phyloP scores from a whole-genome alignment of 1,140 invertebrate species.

The Nymphalis io region DNA sequence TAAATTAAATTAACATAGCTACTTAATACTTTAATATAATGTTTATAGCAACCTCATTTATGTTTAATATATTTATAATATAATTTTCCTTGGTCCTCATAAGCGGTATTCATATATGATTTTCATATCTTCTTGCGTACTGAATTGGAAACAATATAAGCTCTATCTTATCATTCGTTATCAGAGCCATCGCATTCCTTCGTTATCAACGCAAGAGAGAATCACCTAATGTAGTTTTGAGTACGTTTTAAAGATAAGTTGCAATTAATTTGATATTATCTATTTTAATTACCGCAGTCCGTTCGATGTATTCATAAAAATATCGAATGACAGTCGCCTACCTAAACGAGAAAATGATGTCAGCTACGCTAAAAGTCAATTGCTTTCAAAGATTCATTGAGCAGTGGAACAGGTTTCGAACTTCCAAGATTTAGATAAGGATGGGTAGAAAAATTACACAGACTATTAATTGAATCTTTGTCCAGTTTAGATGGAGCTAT shows the following conservation, averaged over 20 bases:
- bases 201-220: conserved; percentile 52
- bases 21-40: background rate
- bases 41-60: background rate
- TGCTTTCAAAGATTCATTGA: conserved; percentile 34
- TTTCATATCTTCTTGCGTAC: conserved; percentile 46
- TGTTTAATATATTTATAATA: background rate
- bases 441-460: conserved; percentile 33
- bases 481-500: conserved; percentile 22
- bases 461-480: conserved; percentile 27
- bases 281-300: conserved; percentile 49
- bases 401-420: conserved; percentile 26
- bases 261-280: conserved; percentile 57
- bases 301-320: conserved; percentile 25
- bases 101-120: conserved; percentile 36
- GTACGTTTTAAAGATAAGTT: conserved; percentile 60
- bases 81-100: conserved; percentile 19
- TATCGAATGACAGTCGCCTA: conserved; percentile 20
- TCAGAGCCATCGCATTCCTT: conserved; percentile 65
- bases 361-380: conserved; percentile 33
- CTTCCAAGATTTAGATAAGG: conserved; percentile 30
- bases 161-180: conserved; percentile 56
- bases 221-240: conserved; percentile 61
- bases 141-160: conserved; percentile 66
- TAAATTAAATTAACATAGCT: background rate
- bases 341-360: conserved; percentile 33